A percentile compares a stretch with the other conserved stretches of the same genome.
phyloP scores from a whole-genome alignment of 2,888 invertebrate genomes.

The Phlogophora meticulosa region DNA sequence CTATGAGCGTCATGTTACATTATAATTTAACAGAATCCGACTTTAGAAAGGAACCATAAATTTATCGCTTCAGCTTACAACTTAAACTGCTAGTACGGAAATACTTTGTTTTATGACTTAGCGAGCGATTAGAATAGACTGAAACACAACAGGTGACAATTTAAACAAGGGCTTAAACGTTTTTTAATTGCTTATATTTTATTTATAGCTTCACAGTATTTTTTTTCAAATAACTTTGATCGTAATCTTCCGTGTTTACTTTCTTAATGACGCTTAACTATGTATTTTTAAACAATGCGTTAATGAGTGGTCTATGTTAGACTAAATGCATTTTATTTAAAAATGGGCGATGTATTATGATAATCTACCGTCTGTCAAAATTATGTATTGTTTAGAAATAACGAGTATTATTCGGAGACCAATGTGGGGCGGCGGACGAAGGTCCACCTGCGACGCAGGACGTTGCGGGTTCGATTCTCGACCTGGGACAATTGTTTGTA shows the following conservation, averaged over 20 bases:
- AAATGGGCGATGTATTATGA: too few relatives aligned
- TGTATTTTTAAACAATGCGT: neutral
- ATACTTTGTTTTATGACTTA: constrained; percentile 61
- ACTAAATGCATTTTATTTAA: too few relatives aligned
- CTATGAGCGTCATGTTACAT: too few relatives aligned
- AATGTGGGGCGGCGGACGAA: too few relatives aligned
- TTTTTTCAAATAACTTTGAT: constrained; percentile 31
- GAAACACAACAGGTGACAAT: constrained; percentile 66
- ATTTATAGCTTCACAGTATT: constrained; percentile 35
- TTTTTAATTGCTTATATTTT: constrained; percentile 51
- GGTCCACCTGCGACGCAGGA: too few relatives aligned
- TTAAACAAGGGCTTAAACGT: constrained; percentile 57
- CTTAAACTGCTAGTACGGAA: constrained; percentile 10
- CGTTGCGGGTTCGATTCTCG: too few relatives aligned
- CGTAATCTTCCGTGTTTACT: constrained; percentile 40
- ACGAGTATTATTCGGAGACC: too few relatives aligned
- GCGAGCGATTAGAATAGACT: constrained; percentile 64
- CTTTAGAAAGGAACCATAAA: neutral
- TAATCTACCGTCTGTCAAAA: too few relatives aligned
- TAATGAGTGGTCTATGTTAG: neutral
- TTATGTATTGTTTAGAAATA: too few relatives aligned
- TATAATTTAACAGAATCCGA: too few relatives aligned
- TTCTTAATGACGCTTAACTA: constrained; percentile 19
- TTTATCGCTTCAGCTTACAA: neutral
- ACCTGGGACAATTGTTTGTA: too few relatives aligned